These are phyloP conservation scores for Cheilosia grossa DNA, from an alignment of 2,888 invertebrate genomes.

Conservation along the genomic window DNA sequence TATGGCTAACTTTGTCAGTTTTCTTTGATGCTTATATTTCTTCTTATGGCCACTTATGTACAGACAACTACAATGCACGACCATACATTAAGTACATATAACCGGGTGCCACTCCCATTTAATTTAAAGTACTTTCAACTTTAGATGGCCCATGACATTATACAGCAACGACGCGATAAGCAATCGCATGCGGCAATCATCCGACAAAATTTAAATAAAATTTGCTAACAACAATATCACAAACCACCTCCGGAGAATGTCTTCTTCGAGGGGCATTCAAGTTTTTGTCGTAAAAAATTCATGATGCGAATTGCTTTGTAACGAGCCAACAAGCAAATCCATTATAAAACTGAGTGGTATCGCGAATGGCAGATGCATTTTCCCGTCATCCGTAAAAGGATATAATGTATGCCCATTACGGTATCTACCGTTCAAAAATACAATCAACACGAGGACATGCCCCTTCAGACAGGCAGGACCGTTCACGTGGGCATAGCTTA, in stretches of 20 bases:
- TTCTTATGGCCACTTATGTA: background rate
- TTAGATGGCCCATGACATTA: constrained; percentile 33
- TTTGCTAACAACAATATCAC: constrained; percentile 34
- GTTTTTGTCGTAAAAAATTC: constrained; percentile 52
- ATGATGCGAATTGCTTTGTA: constrained; percentile 59
- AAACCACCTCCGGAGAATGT: background rate
- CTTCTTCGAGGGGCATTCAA: constrained; percentile 25
- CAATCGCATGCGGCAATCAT: constrained; percentile 7
- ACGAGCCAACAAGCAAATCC: constrained; percentile 30
- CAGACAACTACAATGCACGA: background rate
- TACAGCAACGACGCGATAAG: constrained; percentile 12
- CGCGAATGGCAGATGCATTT: constrained; percentile 6
- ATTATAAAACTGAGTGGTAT: constrained; percentile 2
- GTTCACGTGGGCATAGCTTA: constrained; percentile 11
- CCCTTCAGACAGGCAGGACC: background rate
- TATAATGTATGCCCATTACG: constrained; percentile 18
- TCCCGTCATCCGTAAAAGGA: background rate
- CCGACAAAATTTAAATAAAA: constrained; percentile 30
- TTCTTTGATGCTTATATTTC: no score
- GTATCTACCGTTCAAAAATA: constrained; percentile 26
- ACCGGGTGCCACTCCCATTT: background rate
- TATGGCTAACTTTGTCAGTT: no score
- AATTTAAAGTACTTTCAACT: background rate
- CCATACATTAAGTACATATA: background rate
- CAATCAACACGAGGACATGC: constrained; percentile 21